Percentiles rank a stretch among this genome's conserved stretches.
These are phyloP conservation scores for Lymantria dispar DNA, from an alignment of 2,888 invertebrate genomes.

Conservation along the genomic window DNA sequence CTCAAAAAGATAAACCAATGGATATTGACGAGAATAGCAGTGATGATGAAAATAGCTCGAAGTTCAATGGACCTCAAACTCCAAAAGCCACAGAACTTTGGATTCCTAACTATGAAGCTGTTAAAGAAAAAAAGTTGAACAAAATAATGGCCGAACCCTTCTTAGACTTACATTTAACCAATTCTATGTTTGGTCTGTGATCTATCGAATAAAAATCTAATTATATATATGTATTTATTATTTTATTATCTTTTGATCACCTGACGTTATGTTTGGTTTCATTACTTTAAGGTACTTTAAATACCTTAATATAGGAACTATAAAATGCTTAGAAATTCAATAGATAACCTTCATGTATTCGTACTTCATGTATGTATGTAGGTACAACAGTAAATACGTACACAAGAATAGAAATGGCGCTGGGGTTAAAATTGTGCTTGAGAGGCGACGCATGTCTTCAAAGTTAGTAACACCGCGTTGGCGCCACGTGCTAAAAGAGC, in stretches of 20 bases:
- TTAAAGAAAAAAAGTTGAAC: slow-evolving; percentile 70
- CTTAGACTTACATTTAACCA: slow-evolving; percentile 52
- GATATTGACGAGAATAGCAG: slow-evolving; percentile 51
- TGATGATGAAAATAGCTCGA: slow-evolving; percentile 57
- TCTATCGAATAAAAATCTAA: not conserved
- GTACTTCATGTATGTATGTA: no score
- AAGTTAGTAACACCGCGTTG: no score
- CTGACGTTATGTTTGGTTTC: no score
- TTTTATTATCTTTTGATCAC: slow-evolving; percentile 6
- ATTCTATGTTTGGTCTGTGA: slow-evolving; percentile 51
- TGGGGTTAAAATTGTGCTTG: no score
- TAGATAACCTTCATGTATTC: no score
- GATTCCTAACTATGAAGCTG: slow-evolving; percentile 66
- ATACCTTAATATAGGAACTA: no score
- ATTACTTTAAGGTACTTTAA: no score
- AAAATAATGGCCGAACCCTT: slow-evolving; percentile 62
- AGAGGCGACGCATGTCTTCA: no score
- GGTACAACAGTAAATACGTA: no score
- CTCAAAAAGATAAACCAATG: slow-evolving; percentile 37
- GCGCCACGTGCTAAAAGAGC: no score
- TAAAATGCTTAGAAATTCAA: no score
- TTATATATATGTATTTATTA: not conserved
- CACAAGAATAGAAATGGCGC: no score
- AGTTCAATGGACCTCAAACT: slow-evolving; percentile 36
- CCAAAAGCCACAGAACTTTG: slow-evolving; percentile 58